These are phyloP conservation scores for Chydorus sphaericus DNA, from an alignment of 2,888 invertebrate species.

Conservation along the genomic window DNA sequence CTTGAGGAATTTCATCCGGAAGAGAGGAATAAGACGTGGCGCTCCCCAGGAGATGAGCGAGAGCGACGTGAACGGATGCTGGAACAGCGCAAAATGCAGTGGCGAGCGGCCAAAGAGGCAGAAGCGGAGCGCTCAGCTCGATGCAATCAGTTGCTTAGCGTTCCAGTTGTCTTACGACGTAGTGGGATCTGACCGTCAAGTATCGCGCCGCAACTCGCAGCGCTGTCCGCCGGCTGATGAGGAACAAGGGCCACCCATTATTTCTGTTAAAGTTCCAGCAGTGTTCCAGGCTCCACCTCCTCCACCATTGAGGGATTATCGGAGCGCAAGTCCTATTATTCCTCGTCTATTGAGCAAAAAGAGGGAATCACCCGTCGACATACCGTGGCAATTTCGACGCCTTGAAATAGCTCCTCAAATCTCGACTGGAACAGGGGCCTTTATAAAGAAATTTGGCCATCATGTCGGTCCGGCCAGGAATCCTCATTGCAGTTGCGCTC, in stretches of 20 bases:
- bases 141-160: not conserved
- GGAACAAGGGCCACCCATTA: no score
- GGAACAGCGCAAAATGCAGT: slow-evolving; percentile 8
- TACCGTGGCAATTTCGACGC: not conserved
- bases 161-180: no score
- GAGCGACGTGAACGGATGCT: slow-evolving; percentile 4
- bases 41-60: slow-evolving; percentile 30
- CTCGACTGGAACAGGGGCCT: not conserved
- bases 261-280: no score
- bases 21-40: slow-evolving; percentile 26
- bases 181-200: not conserved
- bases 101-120: slow-evolving; percentile 2
- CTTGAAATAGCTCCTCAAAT: no score
- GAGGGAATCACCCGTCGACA: not conserved
- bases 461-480: slow-evolving; percentile 9
- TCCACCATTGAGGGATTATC: no score
- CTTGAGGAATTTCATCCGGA: not conserved
- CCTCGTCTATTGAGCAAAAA: no score
- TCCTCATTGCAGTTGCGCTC: slow-evolving; percentile 1
- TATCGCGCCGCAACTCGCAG: not conserved
- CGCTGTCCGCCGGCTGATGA: not conserved
- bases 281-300: not conserved
- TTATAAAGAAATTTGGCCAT: not conserved
- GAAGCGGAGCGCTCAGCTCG: not conserved
- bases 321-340: no score